Evolutionary conservation across 1,140 invertebrate species (phyloP).

Genomic region (Dreissena rostriformis): DNA sequence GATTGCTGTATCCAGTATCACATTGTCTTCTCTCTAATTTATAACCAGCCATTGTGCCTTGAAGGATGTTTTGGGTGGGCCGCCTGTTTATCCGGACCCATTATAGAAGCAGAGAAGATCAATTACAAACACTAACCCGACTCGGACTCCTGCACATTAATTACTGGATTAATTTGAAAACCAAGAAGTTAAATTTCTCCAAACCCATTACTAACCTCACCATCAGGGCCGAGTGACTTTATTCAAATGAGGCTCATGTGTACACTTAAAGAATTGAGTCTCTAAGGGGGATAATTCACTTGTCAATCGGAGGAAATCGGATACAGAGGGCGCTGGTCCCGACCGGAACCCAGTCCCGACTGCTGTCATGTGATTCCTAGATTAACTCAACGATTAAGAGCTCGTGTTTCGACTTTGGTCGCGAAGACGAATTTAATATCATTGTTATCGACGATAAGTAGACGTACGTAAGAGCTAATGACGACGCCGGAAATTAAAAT

Average conservation of each 20-base stretch:
- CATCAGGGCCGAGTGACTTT: conserved; percentile 2
- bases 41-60: too few relatives aligned
- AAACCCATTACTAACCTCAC: conserved; percentile 36
- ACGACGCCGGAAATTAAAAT: too few relatives aligned
- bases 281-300: conserved; percentile 34
- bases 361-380: conserved; percentile 12
- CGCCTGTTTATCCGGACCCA: too few relatives aligned
- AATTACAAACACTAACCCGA: too few relatives aligned
- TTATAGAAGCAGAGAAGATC: too few relatives aligned
- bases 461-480: too few relatives aligned
- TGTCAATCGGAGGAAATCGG: conserved; percentile 30
- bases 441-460: too few relatives aligned
- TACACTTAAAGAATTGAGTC: conserved; percentile 24
- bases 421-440: too few relatives aligned
- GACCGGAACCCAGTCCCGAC: neutral
- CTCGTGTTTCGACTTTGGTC: neutral
- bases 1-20: too few relatives aligned
- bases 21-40: too few relatives aligned
- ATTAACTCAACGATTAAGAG: neutral
- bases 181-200: conserved; percentile 43
- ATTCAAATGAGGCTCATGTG: conserved; percentile 29
- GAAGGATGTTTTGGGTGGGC: too few relatives aligned
- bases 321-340: conserved; percentile 12
- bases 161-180: conserved; percentile 53
- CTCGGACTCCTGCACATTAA: too few relatives aligned